These are phyloP conservation scores for Merodon equestris DNA, from an alignment of 2,888 invertebrate species.

Conservation along the genomic window DNA sequence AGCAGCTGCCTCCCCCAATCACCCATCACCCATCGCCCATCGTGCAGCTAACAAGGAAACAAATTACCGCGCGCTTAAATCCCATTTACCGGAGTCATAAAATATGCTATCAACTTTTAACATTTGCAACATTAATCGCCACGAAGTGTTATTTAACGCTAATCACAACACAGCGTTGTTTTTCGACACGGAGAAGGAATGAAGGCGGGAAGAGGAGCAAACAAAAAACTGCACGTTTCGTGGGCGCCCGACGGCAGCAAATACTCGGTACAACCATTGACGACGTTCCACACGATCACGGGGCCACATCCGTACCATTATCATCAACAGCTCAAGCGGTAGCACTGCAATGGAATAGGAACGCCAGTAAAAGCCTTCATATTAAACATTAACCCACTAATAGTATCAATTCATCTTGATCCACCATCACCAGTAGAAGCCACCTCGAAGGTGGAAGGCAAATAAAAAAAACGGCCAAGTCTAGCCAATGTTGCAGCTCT, in stretches of 20 bases:
- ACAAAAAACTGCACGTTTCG: constrained; percentile 52
- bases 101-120: constrained; percentile 66
- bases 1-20: constrained; percentile 15
- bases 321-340: constrained; percentile 16
- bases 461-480: too few relatives aligned
- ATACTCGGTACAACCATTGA: constrained; percentile 11
- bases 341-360: neutral
- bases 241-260: constrained; percentile 62
- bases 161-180: constrained; percentile 67
- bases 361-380: constrained; percentile 53
- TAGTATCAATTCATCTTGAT: constrained; percentile 65
- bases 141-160: constrained; percentile 69
- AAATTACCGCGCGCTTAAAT: constrained; percentile 67
- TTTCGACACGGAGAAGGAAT: constrained; percentile 32
- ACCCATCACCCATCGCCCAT: too few relatives aligned
- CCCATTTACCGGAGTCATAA: constrained; percentile 62
- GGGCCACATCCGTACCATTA: too few relatives aligned
- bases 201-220: neutral
- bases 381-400: constrained; percentile 67
- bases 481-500: constrained; percentile 10
- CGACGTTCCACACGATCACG: constrained; percentile 19
- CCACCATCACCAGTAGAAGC: constrained; percentile 15
- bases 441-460: too few relatives aligned
- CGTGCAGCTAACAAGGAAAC: constrained; percentile 50
- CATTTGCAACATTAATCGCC: constrained; percentile 69